These are phyloP conservation scores for Drosophila tripunctata DNA, from an alignment of 2,888 invertebrate genomes.

Conservation along the genomic window DNA sequence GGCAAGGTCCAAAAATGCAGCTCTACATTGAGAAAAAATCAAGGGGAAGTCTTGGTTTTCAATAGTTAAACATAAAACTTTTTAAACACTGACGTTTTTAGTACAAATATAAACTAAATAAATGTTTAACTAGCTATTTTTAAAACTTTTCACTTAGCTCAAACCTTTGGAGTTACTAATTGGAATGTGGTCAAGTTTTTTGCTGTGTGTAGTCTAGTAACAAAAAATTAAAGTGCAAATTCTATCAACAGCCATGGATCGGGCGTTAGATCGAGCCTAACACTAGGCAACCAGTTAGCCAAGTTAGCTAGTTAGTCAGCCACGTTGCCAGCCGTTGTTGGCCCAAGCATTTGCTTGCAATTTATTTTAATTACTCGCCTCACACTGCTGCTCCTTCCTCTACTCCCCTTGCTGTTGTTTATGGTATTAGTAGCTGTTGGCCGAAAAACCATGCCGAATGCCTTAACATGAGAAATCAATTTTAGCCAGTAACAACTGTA, in stretches of 20 bases:
- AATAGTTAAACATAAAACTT: background rate
- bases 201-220: slow-evolving; percentile 7
- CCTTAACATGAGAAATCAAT: slow-evolving; percentile 75
- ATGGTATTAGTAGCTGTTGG: slow-evolving; percentile 44
- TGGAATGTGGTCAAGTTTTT: background rate
- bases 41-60: background rate
- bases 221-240: slow-evolving; percentile 44
- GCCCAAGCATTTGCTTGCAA: slow-evolving; percentile 46
- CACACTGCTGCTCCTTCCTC: no score
- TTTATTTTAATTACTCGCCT: slow-evolving; percentile 70
- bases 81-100: no score
- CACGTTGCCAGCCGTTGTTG: slow-evolving; percentile 8
- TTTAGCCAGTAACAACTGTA: slow-evolving; percentile 45
- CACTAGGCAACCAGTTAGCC: slow-evolving; percentile 1
- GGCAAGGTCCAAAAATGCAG: background rate
- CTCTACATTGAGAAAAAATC: slow-evolving; percentile 32
- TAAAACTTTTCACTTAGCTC: background rate
- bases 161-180: background rate
- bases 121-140: no score
- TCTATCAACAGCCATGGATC: slow-evolving; percentile 59
- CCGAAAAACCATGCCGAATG: slow-evolving; percentile 23
- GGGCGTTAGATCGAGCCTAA: slow-evolving; percentile 63
- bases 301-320: slow-evolving; percentile 3
- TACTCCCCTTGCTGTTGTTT: slow-evolving; percentile 39
- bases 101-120: no score